Evolutionary conservation across 2,888 invertebrate genomes (phyloP), one percentile per base, ranked within the genome.

Genomic region (Cerastoderma edule): DNA sequence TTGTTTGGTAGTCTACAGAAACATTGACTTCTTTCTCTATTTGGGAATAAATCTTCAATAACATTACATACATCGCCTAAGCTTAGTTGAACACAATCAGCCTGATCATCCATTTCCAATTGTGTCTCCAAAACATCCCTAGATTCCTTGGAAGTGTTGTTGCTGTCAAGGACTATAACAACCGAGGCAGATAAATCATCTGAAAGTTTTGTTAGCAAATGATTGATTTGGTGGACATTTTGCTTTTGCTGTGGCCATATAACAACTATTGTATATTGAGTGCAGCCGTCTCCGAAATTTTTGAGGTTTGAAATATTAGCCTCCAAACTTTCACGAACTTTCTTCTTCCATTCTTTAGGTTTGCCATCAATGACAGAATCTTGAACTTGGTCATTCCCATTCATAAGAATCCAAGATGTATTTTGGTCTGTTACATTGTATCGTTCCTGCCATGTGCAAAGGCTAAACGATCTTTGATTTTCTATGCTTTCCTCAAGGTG

Each of bases 381-480:
- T 13, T 84, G 83, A n/a, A 73, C 64, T 24, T 86, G 82, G 28
- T 64, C n/a, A 35, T 67, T 60, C 19, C 84, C 84, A 39, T 54
- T 75, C 44, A 80, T 44, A 66, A 81, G 76, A 35, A 76, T 68
- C 84, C 84, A 85, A 2, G 56, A 54, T 1, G 79, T 75, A n/a
- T 60, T 75, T 48, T 72, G 30, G 13, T 85, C 80, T 8, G 73
- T 66, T 10, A 78, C 50, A 0, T 54, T 53, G 16, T 53, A 54
- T 22, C 53, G 63, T 10, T 78, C 76, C 60, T 69, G 60, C 75
- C 78, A 80, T 35, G 68, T 74, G 13, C 30, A 30, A 10, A 82
- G 46, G 57, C 83, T 78, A n/a, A 82, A 66, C 2, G 67, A 74
- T 35, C 75, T 39, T 46, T 66, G 44, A 16, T 54, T 70, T 22